phyloP scores from a whole-genome alignment of 2,797 vertebrate genomes.

The Lateolabrax maculatus region DNA sequence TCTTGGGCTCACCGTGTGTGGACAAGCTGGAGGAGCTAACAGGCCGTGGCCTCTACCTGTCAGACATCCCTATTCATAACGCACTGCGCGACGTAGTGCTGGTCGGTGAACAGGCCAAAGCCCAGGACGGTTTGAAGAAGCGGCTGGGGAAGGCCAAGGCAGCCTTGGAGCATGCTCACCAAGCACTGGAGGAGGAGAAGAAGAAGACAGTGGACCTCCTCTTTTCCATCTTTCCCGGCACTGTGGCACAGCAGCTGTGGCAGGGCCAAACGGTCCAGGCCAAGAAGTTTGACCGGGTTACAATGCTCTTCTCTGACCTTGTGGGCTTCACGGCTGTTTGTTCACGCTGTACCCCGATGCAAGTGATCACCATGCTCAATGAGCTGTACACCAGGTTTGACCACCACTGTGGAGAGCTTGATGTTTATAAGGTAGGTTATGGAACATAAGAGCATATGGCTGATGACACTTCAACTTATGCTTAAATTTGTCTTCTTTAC shows the following conservation, averaged over 20 bases:
- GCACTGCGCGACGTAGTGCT: conserved; percentile 96
- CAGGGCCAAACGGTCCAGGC: conserved; percentile 96
- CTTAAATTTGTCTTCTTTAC: background rate
- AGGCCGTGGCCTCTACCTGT: conserved; percentile 95
- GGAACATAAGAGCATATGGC: background rate
- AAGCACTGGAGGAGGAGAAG: conserved; percentile 97
- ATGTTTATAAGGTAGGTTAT: conserved; percentile 95
- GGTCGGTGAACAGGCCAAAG: conserved; percentile 97
- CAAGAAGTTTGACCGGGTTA: conserved; percentile 95
- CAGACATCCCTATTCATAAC: conserved; percentile 98
- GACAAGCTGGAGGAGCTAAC: conserved; percentile 97
- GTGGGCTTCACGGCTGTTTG: conserved; percentile 99
- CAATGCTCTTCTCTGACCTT: conserved; percentile 98
- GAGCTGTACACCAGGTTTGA: conserved; percentile 98
- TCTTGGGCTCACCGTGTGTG: conserved; percentile 97
- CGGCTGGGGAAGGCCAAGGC: conserved; percentile 97
- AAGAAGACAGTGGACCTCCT: conserved; percentile 97
- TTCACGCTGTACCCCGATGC: conserved; percentile 95
- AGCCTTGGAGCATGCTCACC: conserved; percentile 94
- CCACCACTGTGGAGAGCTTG: conserved; percentile 95
- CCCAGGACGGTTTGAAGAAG: conserved; percentile 97
- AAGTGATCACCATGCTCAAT: conserved; percentile 99
- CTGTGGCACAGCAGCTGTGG: conserved; percentile 97
- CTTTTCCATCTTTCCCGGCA: conserved; percentile 96
- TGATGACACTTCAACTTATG: background rate